Base-by-base conservation (phyloP, 2,797 vertebrate species). In the Aphelocoma californica region DNA sequence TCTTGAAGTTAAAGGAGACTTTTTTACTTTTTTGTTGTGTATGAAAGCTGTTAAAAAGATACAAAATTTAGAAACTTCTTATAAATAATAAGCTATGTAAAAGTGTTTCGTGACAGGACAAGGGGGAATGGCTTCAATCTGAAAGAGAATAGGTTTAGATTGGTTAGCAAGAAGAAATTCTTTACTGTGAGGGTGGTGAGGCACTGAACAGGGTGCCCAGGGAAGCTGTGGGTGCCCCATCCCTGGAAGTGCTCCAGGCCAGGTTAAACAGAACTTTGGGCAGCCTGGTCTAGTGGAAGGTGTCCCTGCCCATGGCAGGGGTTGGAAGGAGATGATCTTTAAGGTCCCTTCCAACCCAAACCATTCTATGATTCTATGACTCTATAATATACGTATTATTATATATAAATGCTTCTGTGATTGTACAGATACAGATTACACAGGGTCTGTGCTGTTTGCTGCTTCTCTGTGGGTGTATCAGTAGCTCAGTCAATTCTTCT, bases 221-320 rank as follows among this genome's bases (percentile, higher is more conserved):
- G 14, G 85, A n/a, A 58, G 13, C 6, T 80, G 36, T 64, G 58
- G 23, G 1, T 32, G 58, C 4, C 8, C 12, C 32, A 36, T 11
- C 32, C 50, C 23, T 36, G 36, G 31, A 3, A 64, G 15, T 50
- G 44, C 24, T 1, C 44, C 24, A 71, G 32, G 18, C 9, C 7
- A 24, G 23, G 8, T 3, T 57, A 1, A 1, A 28, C 18, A 18
- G 18, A 1, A 10, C 21, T 64, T 9, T 42, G 3, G 48, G 50
- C 18, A 86, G 6, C 15, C 18, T 64, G 50, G 21, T 0, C 0
- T 28, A 23, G 57, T 12, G 25, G 2, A 48, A 50, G 14, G 3
- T 71, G 31, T 56, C 48, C 26, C 40, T 70, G 48, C 20, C 29
- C 14, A 31, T 25, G 14, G 18, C 73, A 47, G 18, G 7, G 14